Conservation (phyloP, 2,888 invertebrate species). For the Cartodere bifasciata region DNA sequence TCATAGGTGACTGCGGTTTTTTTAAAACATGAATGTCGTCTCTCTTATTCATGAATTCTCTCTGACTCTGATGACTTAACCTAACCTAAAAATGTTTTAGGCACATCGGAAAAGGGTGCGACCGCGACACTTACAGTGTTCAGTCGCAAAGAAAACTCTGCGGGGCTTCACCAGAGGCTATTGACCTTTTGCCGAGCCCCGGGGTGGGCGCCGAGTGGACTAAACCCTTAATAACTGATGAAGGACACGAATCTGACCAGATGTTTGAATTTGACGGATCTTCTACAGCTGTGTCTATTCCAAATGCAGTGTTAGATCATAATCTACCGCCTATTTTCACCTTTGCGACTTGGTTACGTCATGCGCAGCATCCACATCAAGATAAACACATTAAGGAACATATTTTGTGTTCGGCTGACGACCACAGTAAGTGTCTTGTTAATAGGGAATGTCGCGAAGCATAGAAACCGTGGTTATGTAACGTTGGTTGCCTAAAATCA, state of each 20-base stretch:
- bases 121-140: slow-evolving; percentile 83
- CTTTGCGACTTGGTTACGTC: slow-evolving; percentile 90
- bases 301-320: slow-evolving; percentile 62
- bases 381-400: slow-evolving; percentile 94
- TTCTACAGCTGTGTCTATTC: slow-evolving; percentile 75
- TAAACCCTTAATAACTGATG: slow-evolving; percentile 68
- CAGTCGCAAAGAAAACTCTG: slow-evolving; percentile 76
- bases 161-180: slow-evolving; percentile 70
- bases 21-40: no score
- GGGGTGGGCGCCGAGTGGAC: slow-evolving; percentile 72
- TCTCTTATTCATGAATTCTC: no score
- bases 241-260: slow-evolving; percentile 72
- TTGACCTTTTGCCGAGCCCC: slow-evolving; percentile 77
- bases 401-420: slow-evolving; percentile 92
- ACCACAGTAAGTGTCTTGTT: slow-evolving; percentile 93
- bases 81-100: no score
- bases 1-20: no score
- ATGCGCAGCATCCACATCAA: slow-evolving; percentile 63
- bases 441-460: no score
- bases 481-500: no score
- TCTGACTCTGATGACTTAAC: no score
- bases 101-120: slow-evolving; percentile 93
- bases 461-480: no score
- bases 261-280: slow-evolving; percentile 93
- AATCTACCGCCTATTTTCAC: slow-evolving; percentile 73